phyloP scores from a whole-genome alignment of 2,113 vertebrate species.

The Gasterosteus nipponicus region DNA sequence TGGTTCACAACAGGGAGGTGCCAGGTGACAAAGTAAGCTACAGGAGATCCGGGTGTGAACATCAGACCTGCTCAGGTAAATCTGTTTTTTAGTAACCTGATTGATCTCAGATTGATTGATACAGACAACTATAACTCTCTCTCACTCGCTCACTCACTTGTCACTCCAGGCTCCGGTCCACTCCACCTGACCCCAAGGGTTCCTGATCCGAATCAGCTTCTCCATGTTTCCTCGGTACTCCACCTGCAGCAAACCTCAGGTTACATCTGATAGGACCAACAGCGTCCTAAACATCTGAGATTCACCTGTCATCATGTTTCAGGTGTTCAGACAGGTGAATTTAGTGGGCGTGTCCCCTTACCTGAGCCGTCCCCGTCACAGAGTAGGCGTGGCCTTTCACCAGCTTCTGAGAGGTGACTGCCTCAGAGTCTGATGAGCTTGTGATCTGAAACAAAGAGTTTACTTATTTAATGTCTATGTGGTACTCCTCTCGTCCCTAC shows the following conservation, averaged over 20 bases:
- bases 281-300: neutral
- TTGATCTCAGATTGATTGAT: no score
- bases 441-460: slow-evolving; percentile 84
- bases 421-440: slow-evolving; percentile 89
- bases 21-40: no score
- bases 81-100: no score
- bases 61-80: no score
- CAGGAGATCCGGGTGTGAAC: no score
- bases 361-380: slow-evolving; percentile 89
- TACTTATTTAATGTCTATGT: neutral
- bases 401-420: slow-evolving; percentile 91
- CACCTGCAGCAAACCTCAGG: slow-evolving; percentile 45
- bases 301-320: neutral
- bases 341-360: slow-evolving; percentile 67
- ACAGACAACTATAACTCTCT: no score
- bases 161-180: slow-evolving; percentile 89
- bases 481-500: neutral
- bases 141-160: neutral
- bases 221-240: slow-evolving; percentile 33
- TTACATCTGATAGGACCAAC: slow-evolving; percentile 49
- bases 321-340: neutral
- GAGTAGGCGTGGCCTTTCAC: slow-evolving; percentile 97
- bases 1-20: no score
- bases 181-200: slow-evolving; percentile 89
- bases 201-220: slow-evolving; percentile 72